These are phyloP conservation scores for Eilema caniola DNA, from an alignment of 2,888 invertebrate species.

Conservation along the genomic window DNA sequence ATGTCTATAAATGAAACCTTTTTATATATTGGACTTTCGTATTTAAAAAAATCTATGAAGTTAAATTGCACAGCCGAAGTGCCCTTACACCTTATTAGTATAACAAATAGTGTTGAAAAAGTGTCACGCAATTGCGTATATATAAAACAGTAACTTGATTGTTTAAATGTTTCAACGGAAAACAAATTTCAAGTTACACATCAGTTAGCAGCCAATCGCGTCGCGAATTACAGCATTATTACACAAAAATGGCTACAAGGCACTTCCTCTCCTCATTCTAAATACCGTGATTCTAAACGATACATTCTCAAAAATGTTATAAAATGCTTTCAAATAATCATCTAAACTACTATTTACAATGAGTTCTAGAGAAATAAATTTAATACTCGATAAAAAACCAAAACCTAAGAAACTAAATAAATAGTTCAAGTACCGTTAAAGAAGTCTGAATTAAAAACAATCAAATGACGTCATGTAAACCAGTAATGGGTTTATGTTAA, in stretches of 20 bases:
- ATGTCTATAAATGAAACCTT: too few relatives aligned
- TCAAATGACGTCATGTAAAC: not conserved
- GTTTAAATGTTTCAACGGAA: too few relatives aligned
- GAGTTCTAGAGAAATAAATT: not conserved
- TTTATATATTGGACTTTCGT: too few relatives aligned
- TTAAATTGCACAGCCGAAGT: too few relatives aligned
- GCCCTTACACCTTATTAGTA: too few relatives aligned
- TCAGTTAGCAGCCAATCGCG: too few relatives aligned
- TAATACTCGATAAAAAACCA: constrained; percentile 23
- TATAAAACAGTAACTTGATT: too few relatives aligned
- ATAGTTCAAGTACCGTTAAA: constrained; percentile 26
- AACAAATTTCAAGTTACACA: too few relatives aligned
- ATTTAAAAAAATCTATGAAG: too few relatives aligned
- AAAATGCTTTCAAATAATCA: constrained; percentile 33
- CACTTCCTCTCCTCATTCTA: not conserved
- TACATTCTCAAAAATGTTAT: not conserved
- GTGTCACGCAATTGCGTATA: too few relatives aligned
- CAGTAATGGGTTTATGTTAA: not conserved
- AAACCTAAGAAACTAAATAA: constrained; percentile 38
- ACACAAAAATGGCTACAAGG: not conserved
- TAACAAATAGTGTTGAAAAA: too few relatives aligned
- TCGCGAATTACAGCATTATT: too few relatives aligned
- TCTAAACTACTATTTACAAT: constrained; percentile 40
- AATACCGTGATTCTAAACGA: not conserved
- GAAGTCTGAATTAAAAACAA: not conserved